phyloP scores from a whole-genome alignment of 2,113 vertebrate genomes.

The Anhinga anhinga region DNA sequence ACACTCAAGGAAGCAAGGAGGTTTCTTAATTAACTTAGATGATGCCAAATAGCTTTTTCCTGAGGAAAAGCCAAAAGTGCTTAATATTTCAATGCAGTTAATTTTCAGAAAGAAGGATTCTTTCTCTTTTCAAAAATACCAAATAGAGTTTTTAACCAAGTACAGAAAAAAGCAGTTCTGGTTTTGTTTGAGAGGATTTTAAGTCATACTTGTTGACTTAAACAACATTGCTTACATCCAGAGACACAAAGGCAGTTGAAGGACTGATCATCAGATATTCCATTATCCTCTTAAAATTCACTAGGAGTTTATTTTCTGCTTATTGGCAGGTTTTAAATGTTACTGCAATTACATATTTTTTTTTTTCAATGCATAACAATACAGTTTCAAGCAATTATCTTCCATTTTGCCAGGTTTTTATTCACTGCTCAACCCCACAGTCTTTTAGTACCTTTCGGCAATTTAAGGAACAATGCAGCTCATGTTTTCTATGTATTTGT shows the following conservation, averaged over 20 bases:
- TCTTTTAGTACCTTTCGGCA: not conserved
- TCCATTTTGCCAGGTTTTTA: not conserved
- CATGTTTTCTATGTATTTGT: not conserved
- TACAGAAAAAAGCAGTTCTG: not conserved
- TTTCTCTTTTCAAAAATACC: not conserved
- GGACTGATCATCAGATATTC: not conserved
- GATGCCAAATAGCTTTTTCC: not conserved
- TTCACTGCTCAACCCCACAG: not conserved
- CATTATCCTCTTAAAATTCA: not conserved
- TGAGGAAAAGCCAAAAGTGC: conserved; percentile 44
- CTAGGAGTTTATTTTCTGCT: not conserved
- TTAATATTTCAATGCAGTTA: conserved; percentile 4
- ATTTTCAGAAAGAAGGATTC: conserved; percentile 5
- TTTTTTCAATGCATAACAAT: not conserved
- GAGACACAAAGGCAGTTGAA: not conserved
- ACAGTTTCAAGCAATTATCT: not conserved
- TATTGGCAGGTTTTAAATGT: not conserved
- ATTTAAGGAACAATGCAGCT: not conserved
- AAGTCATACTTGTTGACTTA: not conserved
- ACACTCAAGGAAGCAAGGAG: not conserved
- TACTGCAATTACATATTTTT: not conserved
- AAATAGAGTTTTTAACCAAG: not conserved
- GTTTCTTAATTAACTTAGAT: conserved; percentile 65
- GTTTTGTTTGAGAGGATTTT: not conserved
- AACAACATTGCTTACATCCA: not conserved